These are phyloP conservation scores for Castor canadensis DNA, from an alignment of 2,113 vertebrate species.

Conservation along the genomic window DNA sequence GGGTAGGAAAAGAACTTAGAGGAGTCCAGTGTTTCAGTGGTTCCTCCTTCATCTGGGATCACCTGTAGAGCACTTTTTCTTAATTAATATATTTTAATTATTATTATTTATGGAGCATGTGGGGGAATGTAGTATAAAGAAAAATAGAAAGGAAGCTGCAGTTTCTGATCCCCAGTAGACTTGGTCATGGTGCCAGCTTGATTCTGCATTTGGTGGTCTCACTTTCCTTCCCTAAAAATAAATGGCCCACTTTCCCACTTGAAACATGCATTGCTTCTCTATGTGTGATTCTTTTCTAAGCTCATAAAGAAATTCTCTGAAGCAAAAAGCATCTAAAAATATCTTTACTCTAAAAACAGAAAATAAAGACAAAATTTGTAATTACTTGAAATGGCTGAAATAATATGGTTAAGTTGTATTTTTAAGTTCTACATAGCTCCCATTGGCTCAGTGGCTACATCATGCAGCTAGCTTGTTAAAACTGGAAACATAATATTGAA, in stretches of 20 bases:
- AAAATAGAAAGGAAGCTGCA: not conserved
- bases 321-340: slow-evolving; percentile 55
- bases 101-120: not conserved
- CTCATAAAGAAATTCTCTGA: slow-evolving; percentile 29
- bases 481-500: not conserved
- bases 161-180: not conserved
- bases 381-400: slow-evolving; percentile 21
- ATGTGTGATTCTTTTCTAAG: slow-evolving; percentile 29
- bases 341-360: slow-evolving; percentile 39
- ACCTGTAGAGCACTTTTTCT: not conserved
- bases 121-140: not conserved
- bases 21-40: not conserved
- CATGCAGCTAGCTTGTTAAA: not conserved
- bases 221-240: slow-evolving; percentile 56
- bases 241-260: slow-evolving; percentile 53
- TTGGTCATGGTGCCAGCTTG: not conserved
- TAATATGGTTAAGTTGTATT: not conserved
- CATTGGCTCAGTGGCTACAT: not conserved
- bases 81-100: not conserved
- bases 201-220: not conserved
- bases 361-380: not conserved
- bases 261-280: not conserved
- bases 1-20: not conserved
- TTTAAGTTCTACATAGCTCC: not conserved
- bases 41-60: not conserved